Base-by-base conservation (phyloP, 2,888 invertebrate genomes). In the Amphipoea lucens region DNA sequence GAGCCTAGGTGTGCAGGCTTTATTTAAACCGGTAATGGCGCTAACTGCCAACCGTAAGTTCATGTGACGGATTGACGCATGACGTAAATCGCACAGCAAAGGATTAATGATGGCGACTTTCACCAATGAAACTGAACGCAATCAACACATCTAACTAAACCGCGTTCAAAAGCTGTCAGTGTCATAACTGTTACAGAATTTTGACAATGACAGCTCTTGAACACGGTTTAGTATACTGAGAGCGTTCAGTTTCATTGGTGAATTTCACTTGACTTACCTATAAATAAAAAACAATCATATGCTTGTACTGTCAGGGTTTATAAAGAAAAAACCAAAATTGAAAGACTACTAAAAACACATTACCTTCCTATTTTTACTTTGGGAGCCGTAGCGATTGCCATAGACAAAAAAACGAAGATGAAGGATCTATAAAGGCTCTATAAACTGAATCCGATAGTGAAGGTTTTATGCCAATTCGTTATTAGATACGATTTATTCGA, bases 401-500 rank as follows among this genome's bases (percentile, higher is more conserved):
- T 45, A n/a, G 20, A 5, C 12, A 0, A 2, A 60, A 45, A 68
- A 67, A 23, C 20, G 14, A 67, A 51, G n/a, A 65, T 51, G 29
- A 75, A 74, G n/a, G 36, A 74, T 75, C 42, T 54, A 7, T 42
- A 42, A 71, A 42, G 36, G n/a, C 3, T 63, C 57, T 54, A 45
- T 51, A 60, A 66, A 70, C 40, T 51, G 36, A 83, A 79, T 51
- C 42, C 42, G 42, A 84, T 23, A 62, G 40, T 23, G 12, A 48
- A 74, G 70, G 67, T 67, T 83, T 84, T 80, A 75, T 85, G 40
- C 51, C 81, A 66, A 71, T 74, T 67, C 36, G 17, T 54, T 73
- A 51, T 63, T 54, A 29, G 29, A 29, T 29, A 72, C 42, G 57
- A 79, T 82, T 79, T 82, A 78, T 78, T 84, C 62, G 20, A 60